Percentiles rank a stretch among this genome's conserved stretches.
These are phyloP conservation scores for Halyomorpha halys DNA, from an alignment of 1,140 invertebrate genomes.

Conservation along the genomic window DNA sequence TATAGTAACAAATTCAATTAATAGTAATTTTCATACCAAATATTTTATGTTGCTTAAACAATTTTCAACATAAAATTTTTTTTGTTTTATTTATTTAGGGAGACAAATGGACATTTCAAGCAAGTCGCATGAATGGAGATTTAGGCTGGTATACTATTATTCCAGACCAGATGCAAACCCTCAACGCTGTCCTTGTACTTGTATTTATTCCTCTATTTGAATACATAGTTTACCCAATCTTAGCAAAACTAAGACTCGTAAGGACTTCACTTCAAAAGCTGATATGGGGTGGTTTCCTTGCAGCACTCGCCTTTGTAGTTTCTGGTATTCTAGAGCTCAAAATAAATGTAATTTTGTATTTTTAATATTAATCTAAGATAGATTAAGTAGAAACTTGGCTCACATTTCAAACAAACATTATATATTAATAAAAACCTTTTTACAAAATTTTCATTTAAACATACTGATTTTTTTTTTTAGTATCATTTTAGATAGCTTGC, in stretches of 20 bases:
- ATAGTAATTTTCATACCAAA: too few relatives aligned
- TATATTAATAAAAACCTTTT: too few relatives aligned
- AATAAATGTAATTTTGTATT: constrained; percentile 49
- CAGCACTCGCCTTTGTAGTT: constrained; percentile 72
- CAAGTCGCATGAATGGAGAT: constrained; percentile 76
- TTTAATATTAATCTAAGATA: too few relatives aligned
- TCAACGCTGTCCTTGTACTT: constrained; percentile 79
- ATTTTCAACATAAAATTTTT: constrained; percentile 1
- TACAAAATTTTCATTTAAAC: too few relatives aligned
- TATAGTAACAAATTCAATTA: too few relatives aligned
- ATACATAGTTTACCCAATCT: constrained; percentile 51
- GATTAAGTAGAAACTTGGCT: too few relatives aligned
- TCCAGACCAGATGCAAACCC: constrained; percentile 82
- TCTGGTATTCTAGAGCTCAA: constrained; percentile 74
- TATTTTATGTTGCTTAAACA: background rate
- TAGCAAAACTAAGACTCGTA: constrained; percentile 41
- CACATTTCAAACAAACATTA: too few relatives aligned
- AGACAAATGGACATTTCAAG: constrained; percentile 91
- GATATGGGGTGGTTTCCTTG: constrained; percentile 69
- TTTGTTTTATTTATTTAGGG: constrained; percentile 44
- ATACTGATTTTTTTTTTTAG: too few relatives aligned
- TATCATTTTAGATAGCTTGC: too few relatives aligned
- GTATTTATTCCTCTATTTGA: constrained; percentile 82
- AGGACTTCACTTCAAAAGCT: constrained; percentile 64
- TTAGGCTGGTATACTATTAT: constrained; percentile 57